Base-by-base conservation (phyloP, 2,113 vertebrate species). In the Marmota monax region DNA sequence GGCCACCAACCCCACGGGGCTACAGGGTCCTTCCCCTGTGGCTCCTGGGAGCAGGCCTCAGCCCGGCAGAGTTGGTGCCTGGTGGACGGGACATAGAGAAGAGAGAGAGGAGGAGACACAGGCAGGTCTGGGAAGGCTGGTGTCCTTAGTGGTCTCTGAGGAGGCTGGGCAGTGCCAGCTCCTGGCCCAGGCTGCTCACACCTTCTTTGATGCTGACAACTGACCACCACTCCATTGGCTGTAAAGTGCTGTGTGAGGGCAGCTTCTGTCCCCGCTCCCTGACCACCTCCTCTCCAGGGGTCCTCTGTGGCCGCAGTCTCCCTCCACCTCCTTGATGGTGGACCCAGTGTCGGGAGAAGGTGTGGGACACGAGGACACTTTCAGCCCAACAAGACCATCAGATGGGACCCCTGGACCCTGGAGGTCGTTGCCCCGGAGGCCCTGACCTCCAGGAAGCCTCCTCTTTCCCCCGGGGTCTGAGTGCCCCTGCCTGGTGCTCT, bases 251-350 rank as follows among this genome's bases (percentile, higher is more conserved):
- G 10, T 5, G 20, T 11, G 5, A 11, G 11, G 11, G 48, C 83
- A 17, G 39, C 53, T 67, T 5, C 8, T 4, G 20, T 39, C 16
- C 78, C 29, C 25, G 4, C 2, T 13, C 79, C 32, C 34, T 8
- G 2, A 1, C 65, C 0, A 0, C 72, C n/a, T 10, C 0, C 18
- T 7, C 56, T 6, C 45, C 0, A 0, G 4, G 82, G 76, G 14
- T 14, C 72, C 42, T 42, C 32, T 2, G 8, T 1, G 69, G 48
- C 14, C 23, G 29, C 0, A 0, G 27, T 25, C 3, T 74, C 13
- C 2, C 42, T 27, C 10, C 18, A 14, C 5, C 0, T 20, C 22
- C 22, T 58, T 45, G 29, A 23, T 5, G 63, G 5, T 1, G 1
- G 34, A 17, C 42, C 17, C 0, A 0, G 7, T 0, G 8, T 48